Conservation (phyloP, 2,888 invertebrate genomes). For the Crocallis elinguaria region DNA sequence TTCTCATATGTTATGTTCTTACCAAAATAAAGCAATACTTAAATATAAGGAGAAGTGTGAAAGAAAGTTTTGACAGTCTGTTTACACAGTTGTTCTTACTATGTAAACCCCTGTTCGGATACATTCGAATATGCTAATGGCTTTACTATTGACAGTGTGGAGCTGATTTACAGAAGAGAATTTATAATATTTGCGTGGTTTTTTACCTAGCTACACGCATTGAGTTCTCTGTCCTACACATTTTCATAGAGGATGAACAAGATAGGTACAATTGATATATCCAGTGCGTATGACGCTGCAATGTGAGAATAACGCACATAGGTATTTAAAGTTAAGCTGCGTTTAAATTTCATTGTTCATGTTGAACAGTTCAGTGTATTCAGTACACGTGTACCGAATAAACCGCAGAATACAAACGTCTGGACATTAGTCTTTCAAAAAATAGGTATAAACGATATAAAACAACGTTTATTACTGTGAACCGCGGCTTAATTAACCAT, state of each 20-base stretch:
- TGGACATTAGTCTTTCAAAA: too few species aligned
- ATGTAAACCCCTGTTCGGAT: too few species aligned
- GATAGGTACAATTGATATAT: slow-evolving; percentile 4
- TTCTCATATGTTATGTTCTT: background rate
- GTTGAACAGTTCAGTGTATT: too few species aligned
- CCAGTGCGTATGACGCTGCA: background rate
- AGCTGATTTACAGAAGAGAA: too few species aligned
- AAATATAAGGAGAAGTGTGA: slow-evolving; percentile 1
- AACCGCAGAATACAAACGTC: too few species aligned
- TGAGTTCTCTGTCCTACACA: slow-evolving; percentile 8
- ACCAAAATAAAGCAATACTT: background rate
- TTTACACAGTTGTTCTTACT: background rate
- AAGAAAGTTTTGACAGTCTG: slow-evolving; percentile 17
- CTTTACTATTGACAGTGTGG: too few species aligned
- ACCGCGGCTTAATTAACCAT: slow-evolving; percentile 20
- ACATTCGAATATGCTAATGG: too few species aligned
- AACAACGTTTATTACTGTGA: background rate
- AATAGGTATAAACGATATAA: background rate
- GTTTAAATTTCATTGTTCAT: too few species aligned
- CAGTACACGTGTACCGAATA: too few species aligned
- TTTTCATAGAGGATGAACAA: slow-evolving; percentile 26
- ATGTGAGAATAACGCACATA: background rate
- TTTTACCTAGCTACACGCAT: background rate
- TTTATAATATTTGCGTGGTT: too few species aligned
- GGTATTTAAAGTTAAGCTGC: background rate